These are phyloP conservation scores for Neodon shergylaensis DNA, from an alignment of 2,113 vertebrate species.

Conservation along the genomic window DNA sequence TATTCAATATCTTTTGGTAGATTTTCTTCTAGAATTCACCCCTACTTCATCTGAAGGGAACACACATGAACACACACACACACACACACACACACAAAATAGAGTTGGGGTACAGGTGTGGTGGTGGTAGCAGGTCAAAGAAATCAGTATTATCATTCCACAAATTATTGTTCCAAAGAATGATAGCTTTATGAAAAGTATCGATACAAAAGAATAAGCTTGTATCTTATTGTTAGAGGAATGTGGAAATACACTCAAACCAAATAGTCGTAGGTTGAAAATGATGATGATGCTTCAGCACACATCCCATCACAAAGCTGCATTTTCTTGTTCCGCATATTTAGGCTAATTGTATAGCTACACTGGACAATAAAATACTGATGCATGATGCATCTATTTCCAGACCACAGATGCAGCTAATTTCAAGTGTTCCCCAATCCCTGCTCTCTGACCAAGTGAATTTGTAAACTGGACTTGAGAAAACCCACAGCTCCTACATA, in stretches of 20 bases:
- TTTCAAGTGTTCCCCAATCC: neutral
- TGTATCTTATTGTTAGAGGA: neutral
- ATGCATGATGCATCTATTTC: neutral
- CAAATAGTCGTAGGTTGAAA: neutral
- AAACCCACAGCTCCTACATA: neutral
- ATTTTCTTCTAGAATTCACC: neutral
- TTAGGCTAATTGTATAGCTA: neutral
- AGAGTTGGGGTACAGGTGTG: neutral
- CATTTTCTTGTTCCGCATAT: neutral
- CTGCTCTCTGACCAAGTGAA: neutral
- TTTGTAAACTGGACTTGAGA: neutral
- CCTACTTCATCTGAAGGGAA: neutral
- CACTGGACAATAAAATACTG: neutral
- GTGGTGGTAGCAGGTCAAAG: neutral
- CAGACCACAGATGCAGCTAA: neutral
- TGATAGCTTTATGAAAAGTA: neutral
- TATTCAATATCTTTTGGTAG: slow-evolving; percentile 14
- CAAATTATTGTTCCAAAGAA: neutral
- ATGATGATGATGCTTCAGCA: neutral
- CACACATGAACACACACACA: too few relatives aligned
- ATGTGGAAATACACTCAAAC: neutral
- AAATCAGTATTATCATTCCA: neutral
- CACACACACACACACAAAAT: neutral
- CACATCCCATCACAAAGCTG: neutral
- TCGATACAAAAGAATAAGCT: neutral